Evolutionary conservation across 2,113 vertebrate genomes (phyloP).

Genomic region (Pterocles orientalis): DNA sequence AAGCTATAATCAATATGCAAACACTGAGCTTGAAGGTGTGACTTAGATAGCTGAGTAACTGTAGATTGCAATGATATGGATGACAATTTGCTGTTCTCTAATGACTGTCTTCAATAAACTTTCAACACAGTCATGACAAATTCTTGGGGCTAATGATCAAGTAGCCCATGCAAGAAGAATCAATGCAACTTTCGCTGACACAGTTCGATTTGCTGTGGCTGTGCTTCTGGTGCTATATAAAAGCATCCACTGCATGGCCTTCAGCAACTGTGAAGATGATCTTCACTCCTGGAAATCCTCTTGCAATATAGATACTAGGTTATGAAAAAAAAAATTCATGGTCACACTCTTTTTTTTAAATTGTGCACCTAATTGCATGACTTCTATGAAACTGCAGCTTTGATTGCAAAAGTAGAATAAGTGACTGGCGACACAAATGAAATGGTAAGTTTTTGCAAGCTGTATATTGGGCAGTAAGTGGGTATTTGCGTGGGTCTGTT

Average conservation of each 20-base stretch:
- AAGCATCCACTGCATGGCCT: not conserved
- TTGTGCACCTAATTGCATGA: not conserved
- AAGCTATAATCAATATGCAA: slow-evolving; percentile 13
- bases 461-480: not conserved
- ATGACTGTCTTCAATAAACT: not conserved
- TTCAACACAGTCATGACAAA: not conserved
- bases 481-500: not conserved
- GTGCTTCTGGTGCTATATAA: not conserved
- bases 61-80: not conserved
- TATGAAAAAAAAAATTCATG: not conserved
- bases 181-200: not conserved
- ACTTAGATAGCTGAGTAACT: not conserved
- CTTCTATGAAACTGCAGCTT: not conserved
- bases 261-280: not conserved
- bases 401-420: not conserved
- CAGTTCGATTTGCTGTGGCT: not conserved
- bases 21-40: not conserved
- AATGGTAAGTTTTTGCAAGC: not conserved
- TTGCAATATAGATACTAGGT: not conserved
- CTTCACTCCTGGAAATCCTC: not conserved
- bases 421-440: not conserved
- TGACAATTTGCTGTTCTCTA: not conserved
- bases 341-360: not conserved
- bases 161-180: not conserved
- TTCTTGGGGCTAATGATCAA: not conserved